Conservation (phyloP, 1,140 invertebrate genomes). For the Venturia canescens region DNA sequence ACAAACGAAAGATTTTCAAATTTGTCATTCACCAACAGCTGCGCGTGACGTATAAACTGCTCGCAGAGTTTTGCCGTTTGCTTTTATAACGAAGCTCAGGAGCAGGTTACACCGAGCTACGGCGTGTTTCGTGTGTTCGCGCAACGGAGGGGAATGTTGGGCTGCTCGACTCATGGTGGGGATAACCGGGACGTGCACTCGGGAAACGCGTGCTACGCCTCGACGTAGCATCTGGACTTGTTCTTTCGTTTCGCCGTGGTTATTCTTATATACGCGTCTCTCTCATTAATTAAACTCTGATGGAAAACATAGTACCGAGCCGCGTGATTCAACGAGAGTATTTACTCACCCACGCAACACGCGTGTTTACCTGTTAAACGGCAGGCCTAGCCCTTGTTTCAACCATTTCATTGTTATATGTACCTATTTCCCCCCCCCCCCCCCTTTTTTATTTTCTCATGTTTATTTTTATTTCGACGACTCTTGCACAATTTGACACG, state of each 20-base stretch:
- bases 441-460: too few relatives aligned
- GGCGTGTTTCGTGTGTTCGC: conserved; percentile 11
- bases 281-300: too few relatives aligned
- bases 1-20: conserved; percentile 2
- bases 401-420: too few relatives aligned
- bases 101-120: too few relatives aligned
- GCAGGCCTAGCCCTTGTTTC: too few relatives aligned
- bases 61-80: conserved; percentile 22
- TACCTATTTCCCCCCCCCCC: too few relatives aligned
- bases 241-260: conserved; percentile 14
- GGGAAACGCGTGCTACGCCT: conserved; percentile 55
- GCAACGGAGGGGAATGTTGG: conserved; percentile 34
- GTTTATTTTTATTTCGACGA: too few relatives aligned
- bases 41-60: conserved; percentile 36
- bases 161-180: conserved; percentile 16
- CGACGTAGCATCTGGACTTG: conserved; percentile 33
- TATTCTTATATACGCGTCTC: neutral
- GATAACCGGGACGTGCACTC: conserved; percentile 54
- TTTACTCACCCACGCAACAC: too few relatives aligned
- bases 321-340: conserved; percentile 20
- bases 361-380: too few relatives aligned
- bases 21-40: neutral
- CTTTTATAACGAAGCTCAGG: conserved; percentile 63
- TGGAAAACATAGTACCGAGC: neutral
- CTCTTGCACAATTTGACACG: too few relatives aligned